phyloP scores from a whole-genome alignment of 2,888 invertebrate species.

The Chaitophorus viminalis region DNA sequence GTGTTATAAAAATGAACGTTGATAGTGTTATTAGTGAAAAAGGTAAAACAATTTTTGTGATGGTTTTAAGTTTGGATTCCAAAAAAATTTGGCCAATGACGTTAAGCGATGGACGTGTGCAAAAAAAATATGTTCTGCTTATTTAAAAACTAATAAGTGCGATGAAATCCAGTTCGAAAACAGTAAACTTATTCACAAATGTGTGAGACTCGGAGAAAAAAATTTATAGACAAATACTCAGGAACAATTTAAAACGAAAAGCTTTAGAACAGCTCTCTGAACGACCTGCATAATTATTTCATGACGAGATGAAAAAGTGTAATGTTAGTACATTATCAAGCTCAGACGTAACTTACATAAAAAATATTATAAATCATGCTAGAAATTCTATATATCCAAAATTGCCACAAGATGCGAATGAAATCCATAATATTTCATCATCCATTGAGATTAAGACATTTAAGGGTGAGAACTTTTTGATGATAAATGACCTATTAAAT shows the following conservation, averaged over 20 bases:
- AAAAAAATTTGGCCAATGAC: too few species aligned
- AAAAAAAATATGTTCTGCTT: too few species aligned
- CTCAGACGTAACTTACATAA: not conserved
- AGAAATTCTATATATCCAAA: slow-evolving; percentile 1
- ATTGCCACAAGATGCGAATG: not conserved
- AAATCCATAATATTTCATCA: too few species aligned
- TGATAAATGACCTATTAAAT: not conserved
- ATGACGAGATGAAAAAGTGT: not conserved
- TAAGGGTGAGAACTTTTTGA: not conserved
- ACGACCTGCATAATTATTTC: slow-evolving; percentile 1
- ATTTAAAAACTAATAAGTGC: too few species aligned
- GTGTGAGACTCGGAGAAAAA: not conserved
- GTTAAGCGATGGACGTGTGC: too few species aligned
- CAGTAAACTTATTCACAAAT: not conserved
- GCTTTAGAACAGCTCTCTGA: slow-evolving; percentile 10
- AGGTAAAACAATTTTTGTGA: too few species aligned
- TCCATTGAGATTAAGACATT: not conserved
- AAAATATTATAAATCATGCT: not conserved
- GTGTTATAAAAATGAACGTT: too few species aligned
- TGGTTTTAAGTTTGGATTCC: too few species aligned
- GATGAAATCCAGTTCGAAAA: too few species aligned
- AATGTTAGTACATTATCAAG: slow-evolving; percentile 4
- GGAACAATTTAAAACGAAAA: slow-evolving; percentile 1
- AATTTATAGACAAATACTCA: not conserved
- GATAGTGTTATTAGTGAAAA: too few species aligned